A percentile compares a stretch with the other conserved stretches of the same genome.
Evolutionary conservation across 2,888 invertebrate species (phyloP).

Genomic region (Drosophila imparisetae): DNA sequence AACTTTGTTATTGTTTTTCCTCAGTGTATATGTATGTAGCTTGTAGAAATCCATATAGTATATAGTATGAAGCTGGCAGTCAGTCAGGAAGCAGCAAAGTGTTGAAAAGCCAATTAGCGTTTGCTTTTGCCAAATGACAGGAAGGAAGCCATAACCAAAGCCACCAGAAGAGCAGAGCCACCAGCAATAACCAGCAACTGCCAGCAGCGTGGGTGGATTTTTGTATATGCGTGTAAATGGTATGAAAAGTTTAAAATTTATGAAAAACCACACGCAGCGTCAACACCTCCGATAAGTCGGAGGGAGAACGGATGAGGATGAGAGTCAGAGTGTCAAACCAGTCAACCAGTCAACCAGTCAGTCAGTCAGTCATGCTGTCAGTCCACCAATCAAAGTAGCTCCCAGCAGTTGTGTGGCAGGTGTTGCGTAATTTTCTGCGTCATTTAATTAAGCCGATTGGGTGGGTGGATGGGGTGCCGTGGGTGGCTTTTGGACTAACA

Average conservation of each 20-base stretch:
- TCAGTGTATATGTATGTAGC: slow-evolving; percentile 1
- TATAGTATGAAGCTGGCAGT: slow-evolving; percentile 13
- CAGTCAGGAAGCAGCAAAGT: slow-evolving; percentile 70
- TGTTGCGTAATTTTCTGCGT: slow-evolving; percentile 83
- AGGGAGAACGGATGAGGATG: not conserved
- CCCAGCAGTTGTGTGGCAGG: slow-evolving; percentile 23
- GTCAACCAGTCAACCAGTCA: slow-evolving; percentile 1
- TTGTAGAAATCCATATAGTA: slow-evolving; percentile 5
- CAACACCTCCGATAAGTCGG: slow-evolving; percentile 36
- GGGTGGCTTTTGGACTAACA: slow-evolving; percentile 33
- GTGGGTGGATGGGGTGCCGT: slow-evolving; percentile 7
- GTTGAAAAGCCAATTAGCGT: slow-evolving; percentile 78
- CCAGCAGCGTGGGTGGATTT: slow-evolving; percentile 34
- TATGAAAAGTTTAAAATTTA: slow-evolving; percentile 68
- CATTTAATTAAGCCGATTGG: slow-evolving; percentile 84
- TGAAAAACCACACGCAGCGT: slow-evolving; percentile 68
- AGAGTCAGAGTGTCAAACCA: slow-evolving; percentile 9
- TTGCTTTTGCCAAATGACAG: slow-evolving; percentile 64
- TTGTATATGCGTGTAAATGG: slow-evolving; percentile 39
- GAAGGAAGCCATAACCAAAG: slow-evolving; percentile 75
- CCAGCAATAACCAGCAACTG: not conserved
- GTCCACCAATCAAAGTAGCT: slow-evolving; percentile 30
- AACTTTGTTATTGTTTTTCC: not conserved
- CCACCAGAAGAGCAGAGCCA: slow-evolving; percentile 10
- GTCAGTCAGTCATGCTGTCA: slow-evolving; percentile 8